Conservation (phyloP, 1,140 invertebrate genomes). For the Platyura marginata region DNA sequence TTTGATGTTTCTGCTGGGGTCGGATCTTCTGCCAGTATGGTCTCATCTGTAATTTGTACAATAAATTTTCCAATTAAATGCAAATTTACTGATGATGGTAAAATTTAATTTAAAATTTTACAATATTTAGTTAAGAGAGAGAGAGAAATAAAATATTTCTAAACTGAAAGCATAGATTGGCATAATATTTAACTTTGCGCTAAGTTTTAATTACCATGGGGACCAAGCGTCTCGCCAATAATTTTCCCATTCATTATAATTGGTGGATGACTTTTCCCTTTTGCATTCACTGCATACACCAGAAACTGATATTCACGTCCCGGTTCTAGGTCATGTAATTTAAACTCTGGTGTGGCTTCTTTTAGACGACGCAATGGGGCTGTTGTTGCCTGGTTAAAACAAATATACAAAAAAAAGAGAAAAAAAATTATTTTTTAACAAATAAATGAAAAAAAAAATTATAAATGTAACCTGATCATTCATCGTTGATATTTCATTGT, state of each 20-base stretch:
- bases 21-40: slow-evolving; percentile 23
- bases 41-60: slow-evolving; percentile 16
- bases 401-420: slow-evolving; percentile 7
- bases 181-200: too few relatives aligned
- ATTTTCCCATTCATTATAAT: slow-evolving; percentile 35
- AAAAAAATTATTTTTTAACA: slow-evolving; percentile 19
- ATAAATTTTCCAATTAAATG: too few relatives aligned
- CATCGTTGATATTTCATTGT: slow-evolving; percentile 38
- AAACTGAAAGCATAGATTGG: too few relatives aligned
- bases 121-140: too few relatives aligned
- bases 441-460: slow-evolving; percentile 16
- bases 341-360: slow-evolving; percentile 39
- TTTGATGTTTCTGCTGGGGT: slow-evolving; percentile 25
- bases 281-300: slow-evolving; percentile 50
- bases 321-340: slow-evolving; percentile 41
- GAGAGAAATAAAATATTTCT: too few relatives aligned
- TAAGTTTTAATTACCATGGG: slow-evolving; percentile 22
- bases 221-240: slow-evolving; percentile 26
- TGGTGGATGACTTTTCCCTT: slow-evolving; percentile 43
- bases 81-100: too few relatives aligned
- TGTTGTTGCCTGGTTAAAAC: slow-evolving; percentile 18
- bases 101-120: too few relatives aligned
- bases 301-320: slow-evolving; percentile 43
- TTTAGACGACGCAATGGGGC: slow-evolving; percentile 35
- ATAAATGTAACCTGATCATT: slow-evolving; percentile 31